These are phyloP conservation scores for Sebastes glaucus DNA, from an alignment of 2,797 vertebrate species.

Conservation along the genomic window DNA sequence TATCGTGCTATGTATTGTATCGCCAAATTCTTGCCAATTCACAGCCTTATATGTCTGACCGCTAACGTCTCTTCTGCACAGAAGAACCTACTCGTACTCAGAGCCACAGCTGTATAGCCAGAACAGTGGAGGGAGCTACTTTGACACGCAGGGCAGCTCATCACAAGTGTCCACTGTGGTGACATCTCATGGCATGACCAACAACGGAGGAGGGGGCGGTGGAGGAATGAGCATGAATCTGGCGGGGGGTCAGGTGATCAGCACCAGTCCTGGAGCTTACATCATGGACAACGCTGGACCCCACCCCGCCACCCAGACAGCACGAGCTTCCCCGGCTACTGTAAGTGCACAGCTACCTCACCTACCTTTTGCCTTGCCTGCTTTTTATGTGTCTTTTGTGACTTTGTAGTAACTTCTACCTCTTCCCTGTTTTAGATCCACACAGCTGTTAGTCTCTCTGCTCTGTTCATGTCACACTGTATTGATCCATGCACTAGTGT, in stretches of 20 bases:
- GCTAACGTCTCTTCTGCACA: slow-evolving; percentile 59
- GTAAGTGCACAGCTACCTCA: slow-evolving; percentile 76
- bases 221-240: slow-evolving; percentile 93
- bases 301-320: slow-evolving; percentile 91
- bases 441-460: not conserved
- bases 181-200: slow-evolving; percentile 90
- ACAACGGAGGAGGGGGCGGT: slow-evolving; percentile 89
- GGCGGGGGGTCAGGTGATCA: slow-evolving; percentile 92
- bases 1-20: no score
- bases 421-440: slow-evolving; percentile 1
- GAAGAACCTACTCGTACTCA: slow-evolving; percentile 92
- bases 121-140: slow-evolving; percentile 93
- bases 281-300: slow-evolving; percentile 90
- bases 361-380: not conserved
- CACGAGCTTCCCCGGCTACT: slow-evolving; percentile 95
- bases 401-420: not conserved
- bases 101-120: slow-evolving; percentile 95
- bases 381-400: slow-evolving; percentile 21
- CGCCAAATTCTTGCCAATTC: no score
- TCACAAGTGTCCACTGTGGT: slow-evolving; percentile 93
- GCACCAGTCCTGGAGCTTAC: slow-evolving; percentile 91
- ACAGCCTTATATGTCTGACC: slow-evolving; percentile 4
- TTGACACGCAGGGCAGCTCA: slow-evolving; percentile 90
- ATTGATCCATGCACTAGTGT: not conserved
- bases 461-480: slow-evolving; percentile 5